phyloP scores from a whole-genome alignment of 1,140 invertebrate genomes.

The Ridgeia piscesae region DNA sequence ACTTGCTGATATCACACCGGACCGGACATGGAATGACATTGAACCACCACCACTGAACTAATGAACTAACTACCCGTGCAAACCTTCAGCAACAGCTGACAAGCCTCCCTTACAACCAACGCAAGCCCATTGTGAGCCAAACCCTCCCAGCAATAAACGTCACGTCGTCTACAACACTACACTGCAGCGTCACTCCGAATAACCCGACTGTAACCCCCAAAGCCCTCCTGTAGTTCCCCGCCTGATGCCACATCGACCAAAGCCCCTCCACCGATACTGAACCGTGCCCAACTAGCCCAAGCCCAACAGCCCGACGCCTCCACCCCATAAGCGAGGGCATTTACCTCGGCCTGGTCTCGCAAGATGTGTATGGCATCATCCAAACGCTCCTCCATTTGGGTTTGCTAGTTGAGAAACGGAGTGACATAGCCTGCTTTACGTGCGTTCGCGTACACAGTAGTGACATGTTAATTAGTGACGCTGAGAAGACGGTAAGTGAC shows the following conservation, averaged over 20 bases:
- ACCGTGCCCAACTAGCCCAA: background rate
- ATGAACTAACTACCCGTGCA: too few relatives aligned
- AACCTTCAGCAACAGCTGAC: background rate
- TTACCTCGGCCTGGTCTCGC: constrained; percentile 52
- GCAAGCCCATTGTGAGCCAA: background rate
- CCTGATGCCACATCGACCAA: background rate
- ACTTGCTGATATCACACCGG: background rate
- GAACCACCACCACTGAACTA: background rate
- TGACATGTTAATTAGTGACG: background rate
- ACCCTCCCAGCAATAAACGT: too few relatives aligned
- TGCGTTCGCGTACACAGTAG: background rate
- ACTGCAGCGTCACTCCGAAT: background rate
- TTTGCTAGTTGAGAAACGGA: constrained; percentile 16
- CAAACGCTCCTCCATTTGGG: constrained; percentile 10
- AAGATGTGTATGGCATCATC: constrained; percentile 92
- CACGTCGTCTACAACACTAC: background rate
- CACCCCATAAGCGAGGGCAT: background rate
- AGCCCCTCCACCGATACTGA: background rate
- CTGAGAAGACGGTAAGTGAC: background rate
- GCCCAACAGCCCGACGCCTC: background rate
- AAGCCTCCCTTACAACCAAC: background rate
- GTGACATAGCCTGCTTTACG: background rate
- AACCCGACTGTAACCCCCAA: background rate
- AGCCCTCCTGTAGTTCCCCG: background rate
- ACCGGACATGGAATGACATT: background rate